Percentiles rank a stretch among this genome's conserved stretches.
phyloP scores from a whole-genome alignment of 1,140 invertebrate genomes.

The Monomorium pharaonis region DNA sequence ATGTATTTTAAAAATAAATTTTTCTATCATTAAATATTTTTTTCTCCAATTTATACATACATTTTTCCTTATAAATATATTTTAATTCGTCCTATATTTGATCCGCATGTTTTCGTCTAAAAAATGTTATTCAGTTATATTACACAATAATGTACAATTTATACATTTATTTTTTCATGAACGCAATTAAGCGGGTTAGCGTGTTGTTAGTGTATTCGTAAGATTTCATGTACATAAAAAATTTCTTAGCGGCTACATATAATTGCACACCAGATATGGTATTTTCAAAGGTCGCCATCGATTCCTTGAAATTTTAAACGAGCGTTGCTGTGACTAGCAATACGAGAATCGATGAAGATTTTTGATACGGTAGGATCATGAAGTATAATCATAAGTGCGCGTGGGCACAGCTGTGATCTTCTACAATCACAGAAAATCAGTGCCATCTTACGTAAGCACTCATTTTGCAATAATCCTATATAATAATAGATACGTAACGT shows the following conservation, averaged over 20 bases:
- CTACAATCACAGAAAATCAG: slow-evolving; percentile 16
- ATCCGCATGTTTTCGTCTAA: not conserved
- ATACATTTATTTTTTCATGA: slow-evolving; percentile 7
- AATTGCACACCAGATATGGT: slow-evolving; percentile 28
- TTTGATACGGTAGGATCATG: no score
- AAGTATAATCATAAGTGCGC: not conserved
- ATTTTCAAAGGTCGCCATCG: slow-evolving; percentile 14
- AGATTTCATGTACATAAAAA: not conserved
- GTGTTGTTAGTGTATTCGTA: slow-evolving; percentile 11
- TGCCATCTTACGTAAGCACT: not conserved
- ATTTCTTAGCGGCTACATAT: slow-evolving; percentile 1
- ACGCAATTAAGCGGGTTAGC: not conserved
- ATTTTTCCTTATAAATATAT: not conserved
- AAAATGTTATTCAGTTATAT: not conserved
- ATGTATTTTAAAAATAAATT: not conserved
- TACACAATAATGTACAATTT: slow-evolving; percentile 44
- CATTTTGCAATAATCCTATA: slow-evolving; percentile 18
- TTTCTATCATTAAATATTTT: not conserved
- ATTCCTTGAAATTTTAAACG: not conserved
- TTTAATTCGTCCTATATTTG: not conserved
- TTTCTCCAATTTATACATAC: not conserved
- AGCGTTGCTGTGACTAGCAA: slow-evolving; percentile 34
- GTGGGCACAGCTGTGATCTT: not conserved
- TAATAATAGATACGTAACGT: slow-evolving; percentile 22
- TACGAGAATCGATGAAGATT: slow-evolving; percentile 24